phyloP scores from a whole-genome alignment of 1,140 invertebrate species.

The Conopomorpha cramerella region DNA sequence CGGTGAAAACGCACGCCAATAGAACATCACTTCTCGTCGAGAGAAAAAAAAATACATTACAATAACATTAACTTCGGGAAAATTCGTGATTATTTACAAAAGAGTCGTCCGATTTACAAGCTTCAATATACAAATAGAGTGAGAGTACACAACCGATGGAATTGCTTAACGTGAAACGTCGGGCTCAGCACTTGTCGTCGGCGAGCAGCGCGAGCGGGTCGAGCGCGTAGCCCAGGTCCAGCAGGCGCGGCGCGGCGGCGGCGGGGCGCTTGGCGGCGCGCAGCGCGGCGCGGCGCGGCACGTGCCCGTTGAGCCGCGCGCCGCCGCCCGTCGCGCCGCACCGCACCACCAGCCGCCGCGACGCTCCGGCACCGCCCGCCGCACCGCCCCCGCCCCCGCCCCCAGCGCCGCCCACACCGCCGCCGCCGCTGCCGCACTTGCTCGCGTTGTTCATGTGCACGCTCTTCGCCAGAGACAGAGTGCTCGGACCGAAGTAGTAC shows the following conservation, averaged over 20 bases:
- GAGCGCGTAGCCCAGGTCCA: slow-evolving; percentile 46
- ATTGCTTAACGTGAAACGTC: slow-evolving; percentile 36
- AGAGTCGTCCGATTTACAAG: slow-evolving; percentile 38
- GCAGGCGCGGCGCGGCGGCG: slow-evolving; percentile 20
- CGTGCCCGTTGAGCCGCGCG: slow-evolving; percentile 35
- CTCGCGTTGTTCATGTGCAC: slow-evolving; percentile 37
- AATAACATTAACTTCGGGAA: slow-evolving; percentile 31
- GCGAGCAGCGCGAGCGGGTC: slow-evolving; percentile 49
- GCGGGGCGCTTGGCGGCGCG: slow-evolving; percentile 26
- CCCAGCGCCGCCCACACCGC: slow-evolving; percentile 44
- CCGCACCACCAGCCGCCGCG: slow-evolving; percentile 22
- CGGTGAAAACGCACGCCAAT: too few relatives aligned
- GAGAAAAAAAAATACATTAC: slow-evolving; percentile 34
- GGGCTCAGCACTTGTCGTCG: slow-evolving; percentile 53
- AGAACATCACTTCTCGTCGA: slow-evolving; percentile 35
- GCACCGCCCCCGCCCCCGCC: slow-evolving; percentile 24
- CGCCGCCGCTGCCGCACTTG: slow-evolving; percentile 32
- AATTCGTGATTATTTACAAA: slow-evolving; percentile 37
- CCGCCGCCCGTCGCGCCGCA: slow-evolving; percentile 2
- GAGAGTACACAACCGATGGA: slow-evolving; percentile 41
- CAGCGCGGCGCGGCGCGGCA: slow-evolving; percentile 12
- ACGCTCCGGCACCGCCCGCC: slow-evolving; percentile 34
- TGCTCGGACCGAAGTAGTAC: slow-evolving; percentile 31
- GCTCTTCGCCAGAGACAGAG: slow-evolving; percentile 33
- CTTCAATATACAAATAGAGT: slow-evolving; percentile 55